Conservation (phyloP, 1,140 invertebrate species). For the Euwallacea fornicatus region DNA sequence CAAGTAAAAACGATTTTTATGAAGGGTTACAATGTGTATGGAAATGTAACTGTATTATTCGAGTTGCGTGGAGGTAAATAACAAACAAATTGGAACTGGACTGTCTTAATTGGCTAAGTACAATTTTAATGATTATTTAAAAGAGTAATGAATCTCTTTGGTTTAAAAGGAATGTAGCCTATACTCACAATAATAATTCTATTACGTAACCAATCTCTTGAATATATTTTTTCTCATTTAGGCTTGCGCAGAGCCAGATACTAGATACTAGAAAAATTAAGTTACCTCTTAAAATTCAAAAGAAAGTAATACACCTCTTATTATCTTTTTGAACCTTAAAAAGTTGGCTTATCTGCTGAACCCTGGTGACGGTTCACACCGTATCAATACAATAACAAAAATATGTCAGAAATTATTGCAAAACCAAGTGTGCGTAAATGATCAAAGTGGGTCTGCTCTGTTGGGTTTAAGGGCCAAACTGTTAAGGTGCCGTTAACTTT, state of each 20-base stretch:
- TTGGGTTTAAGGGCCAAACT: too few species aligned
- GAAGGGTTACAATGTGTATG: too few species aligned
- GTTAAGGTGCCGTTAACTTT: too few species aligned
- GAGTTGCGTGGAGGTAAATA: too few species aligned
- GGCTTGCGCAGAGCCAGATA: not conserved
- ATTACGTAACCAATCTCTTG: not conserved
- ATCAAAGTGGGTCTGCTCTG: not conserved
- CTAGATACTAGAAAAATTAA: not conserved
- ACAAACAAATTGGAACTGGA: too few species aligned
- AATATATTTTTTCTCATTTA: conserved; percentile 16
- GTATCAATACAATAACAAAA: conserved; percentile 34
- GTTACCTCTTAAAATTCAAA: too few species aligned
- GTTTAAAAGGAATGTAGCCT: conserved; percentile 4
- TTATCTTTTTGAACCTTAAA: conserved; percentile 28
- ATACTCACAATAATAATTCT: not conserved
- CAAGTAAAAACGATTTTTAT: too few species aligned
- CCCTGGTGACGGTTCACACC: conserved; percentile 22
- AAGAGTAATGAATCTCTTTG: not conserved
- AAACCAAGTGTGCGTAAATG: conserved; percentile 17
- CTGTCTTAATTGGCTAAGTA: too few species aligned
- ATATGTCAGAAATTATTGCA: conserved; percentile 30
- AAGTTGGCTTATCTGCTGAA: conserved; percentile 29
- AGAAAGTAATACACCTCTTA: conserved; percentile 31
- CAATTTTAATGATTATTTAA: too few species aligned
- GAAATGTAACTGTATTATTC: too few species aligned